Percentiles rank a stretch among this genome's conserved stretches.
These are phyloP conservation scores for Benitochromis conjunctus DNA, from an alignment of 2,113 vertebrate genomes.

Conservation along the genomic window DNA sequence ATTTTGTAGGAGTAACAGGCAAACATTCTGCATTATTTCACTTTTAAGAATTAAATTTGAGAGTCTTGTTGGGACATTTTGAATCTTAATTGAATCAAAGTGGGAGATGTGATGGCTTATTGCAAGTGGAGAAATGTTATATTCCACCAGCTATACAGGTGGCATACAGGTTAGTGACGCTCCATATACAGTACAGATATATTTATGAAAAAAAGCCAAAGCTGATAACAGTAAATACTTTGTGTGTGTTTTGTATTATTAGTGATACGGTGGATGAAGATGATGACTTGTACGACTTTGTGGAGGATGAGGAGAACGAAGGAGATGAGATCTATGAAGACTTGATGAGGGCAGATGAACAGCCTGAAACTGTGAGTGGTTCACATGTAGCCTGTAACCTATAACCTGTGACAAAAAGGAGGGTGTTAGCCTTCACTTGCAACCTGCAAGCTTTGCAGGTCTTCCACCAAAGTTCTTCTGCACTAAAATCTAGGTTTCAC, in stretches of 20 bases:
- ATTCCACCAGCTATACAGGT: neutral
- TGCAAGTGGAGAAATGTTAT: neutral
- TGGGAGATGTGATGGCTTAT: neutral
- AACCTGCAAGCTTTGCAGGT: neutral
- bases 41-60: neutral
- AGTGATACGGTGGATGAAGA: conserved; percentile 88
- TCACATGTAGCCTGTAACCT: neutral
- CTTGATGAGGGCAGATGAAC: conserved; percentile 79
- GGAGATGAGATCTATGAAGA: conserved; percentile 90
- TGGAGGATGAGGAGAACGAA: conserved; percentile 84
- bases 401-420: neutral
- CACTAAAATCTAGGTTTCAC: neutral
- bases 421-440: neutral
- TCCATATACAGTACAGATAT: fast-evolving
- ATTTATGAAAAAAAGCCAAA: neutral
- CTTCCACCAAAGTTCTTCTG: neutral
- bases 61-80: neutral
- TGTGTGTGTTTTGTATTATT: neutral
- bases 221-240: neutral
- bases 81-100: neutral
- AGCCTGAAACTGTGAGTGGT: conserved; percentile 65
- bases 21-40: neutral
- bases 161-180: neutral
- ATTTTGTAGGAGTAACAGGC: neutral
- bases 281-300: conserved; percentile 87